phyloP scores from a whole-genome alignment of 2,797 vertebrate species.

The Myotis findleyi region DNA sequence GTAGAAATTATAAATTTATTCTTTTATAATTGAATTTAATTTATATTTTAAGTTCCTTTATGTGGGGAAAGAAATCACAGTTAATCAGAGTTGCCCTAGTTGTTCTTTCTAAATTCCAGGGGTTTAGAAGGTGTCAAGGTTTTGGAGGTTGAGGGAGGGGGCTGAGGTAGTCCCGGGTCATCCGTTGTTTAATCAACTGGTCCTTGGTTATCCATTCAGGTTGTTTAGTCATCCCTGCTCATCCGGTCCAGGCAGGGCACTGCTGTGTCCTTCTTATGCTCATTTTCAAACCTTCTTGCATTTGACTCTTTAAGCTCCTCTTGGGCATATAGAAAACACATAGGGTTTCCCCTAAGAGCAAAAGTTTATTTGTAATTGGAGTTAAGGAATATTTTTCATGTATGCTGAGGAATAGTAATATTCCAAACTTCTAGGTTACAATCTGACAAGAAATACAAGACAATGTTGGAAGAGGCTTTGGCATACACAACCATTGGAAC shows the following conservation, averaged over 20 bases:
- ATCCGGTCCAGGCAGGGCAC: neutral
- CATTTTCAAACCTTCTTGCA: neutral
- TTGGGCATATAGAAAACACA: neutral
- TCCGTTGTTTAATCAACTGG: neutral
- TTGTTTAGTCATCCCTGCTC: neutral
- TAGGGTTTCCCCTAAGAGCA: conserved; percentile 43
- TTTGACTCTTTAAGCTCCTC: neutral
- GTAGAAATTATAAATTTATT: neutral
- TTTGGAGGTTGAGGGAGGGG: neutral
- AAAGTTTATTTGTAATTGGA: conserved; percentile 85
- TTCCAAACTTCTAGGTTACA: conserved; percentile 68
- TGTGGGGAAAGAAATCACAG: conserved; percentile 1
- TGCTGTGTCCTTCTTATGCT: neutral
- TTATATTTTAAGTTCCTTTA: neutral
- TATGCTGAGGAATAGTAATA: conserved; percentile 81
- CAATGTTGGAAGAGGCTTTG: conserved; percentile 53
- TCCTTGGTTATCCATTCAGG: neutral
- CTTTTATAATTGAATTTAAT: conserved; percentile 26
- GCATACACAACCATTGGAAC: conserved; percentile 50
- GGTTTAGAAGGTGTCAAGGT: neutral
- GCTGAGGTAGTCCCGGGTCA: neutral
- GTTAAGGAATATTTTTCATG: conserved; percentile 83
- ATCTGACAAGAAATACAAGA: conserved; percentile 68
- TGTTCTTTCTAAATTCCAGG: neutral
- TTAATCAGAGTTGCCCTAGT: neutral